phyloP scores from a whole-genome alignment of 2,113 vertebrate species.

The Psophia crepitans region DNA sequence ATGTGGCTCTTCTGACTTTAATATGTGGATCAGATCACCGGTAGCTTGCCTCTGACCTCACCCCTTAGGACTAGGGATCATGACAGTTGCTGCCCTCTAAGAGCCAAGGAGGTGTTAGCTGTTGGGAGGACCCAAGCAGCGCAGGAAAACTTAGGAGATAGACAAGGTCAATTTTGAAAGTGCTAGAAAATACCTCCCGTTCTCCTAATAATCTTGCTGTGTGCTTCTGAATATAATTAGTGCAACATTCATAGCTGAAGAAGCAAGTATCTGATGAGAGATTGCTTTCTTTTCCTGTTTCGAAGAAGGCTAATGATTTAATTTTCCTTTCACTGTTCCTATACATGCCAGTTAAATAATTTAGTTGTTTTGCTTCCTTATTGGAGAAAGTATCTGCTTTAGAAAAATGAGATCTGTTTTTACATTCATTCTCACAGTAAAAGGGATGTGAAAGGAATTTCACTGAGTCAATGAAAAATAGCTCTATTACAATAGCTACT shows the following conservation, averaged over 20 bases:
- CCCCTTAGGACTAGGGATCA: not conserved
- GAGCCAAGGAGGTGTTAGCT: fast-evolving
- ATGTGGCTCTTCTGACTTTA: not conserved
- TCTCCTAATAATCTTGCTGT: not conserved
- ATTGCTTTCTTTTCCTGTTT: not conserved
- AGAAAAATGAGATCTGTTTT: conserved; percentile 6
- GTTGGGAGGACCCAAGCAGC: not conserved
- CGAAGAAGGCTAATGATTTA: conserved; percentile 31
- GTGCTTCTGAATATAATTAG: not conserved
- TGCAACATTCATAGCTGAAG: not conserved
- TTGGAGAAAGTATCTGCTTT: not conserved
- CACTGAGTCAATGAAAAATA: conserved; percentile 6
- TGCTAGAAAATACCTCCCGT: not conserved
- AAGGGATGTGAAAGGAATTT: conserved; percentile 13
- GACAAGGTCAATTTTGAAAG: not conserved
- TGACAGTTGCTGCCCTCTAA: not conserved
- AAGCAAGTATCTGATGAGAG: not conserved
- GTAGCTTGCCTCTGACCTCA: not conserved
- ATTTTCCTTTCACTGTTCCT: conserved; percentile 36
- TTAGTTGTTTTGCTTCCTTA: conserved; percentile 28
- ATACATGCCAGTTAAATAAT: conserved; percentile 31
- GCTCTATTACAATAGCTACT: conserved; percentile 46
- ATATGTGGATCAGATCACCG: not conserved
- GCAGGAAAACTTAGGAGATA: not conserved
- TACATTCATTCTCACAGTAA: conserved; percentile 4